A percentile compares a stretch with the other conserved stretches of the same genome.
These are phyloP conservation scores for Pteria penguin DNA, from an alignment of 2,888 invertebrate genomes.

Conservation along the genomic window DNA sequence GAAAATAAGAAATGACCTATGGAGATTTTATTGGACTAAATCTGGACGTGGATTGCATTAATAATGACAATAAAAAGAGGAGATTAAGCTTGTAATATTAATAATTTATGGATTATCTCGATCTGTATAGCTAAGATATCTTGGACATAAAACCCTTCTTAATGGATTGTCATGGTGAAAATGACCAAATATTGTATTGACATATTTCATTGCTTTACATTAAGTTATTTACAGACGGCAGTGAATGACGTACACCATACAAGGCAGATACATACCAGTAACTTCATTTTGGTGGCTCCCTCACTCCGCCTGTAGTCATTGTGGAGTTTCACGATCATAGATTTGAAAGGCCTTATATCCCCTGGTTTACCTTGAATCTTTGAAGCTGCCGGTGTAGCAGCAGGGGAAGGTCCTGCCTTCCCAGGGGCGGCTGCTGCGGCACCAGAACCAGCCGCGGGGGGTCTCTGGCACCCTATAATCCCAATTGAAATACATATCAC, in stretches of 20 bases:
- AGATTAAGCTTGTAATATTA: too few relatives aligned
- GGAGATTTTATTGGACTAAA: too few relatives aligned
- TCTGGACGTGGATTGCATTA: too few relatives aligned
- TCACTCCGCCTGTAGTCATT: constrained; percentile 29
- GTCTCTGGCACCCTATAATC: not conserved
- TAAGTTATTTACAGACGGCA: not conserved
- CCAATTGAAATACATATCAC: not conserved
- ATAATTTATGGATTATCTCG: too few relatives aligned
- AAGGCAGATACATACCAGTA: constrained; percentile 34
- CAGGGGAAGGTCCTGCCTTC: not conserved
- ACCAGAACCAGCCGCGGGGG: not conserved
- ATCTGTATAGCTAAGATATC: too few relatives aligned
- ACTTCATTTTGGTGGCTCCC: constrained; percentile 29
- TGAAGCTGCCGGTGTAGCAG: not conserved
- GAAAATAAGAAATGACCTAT: too few relatives aligned
- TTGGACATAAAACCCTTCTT: too few relatives aligned
- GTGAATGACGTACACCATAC: not conserved
- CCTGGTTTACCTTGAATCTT: not conserved
- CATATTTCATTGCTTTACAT: too few relatives aligned
- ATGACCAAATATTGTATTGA: too few relatives aligned
- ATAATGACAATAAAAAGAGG: too few relatives aligned
- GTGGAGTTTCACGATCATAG: constrained; percentile 25
- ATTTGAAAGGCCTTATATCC: not conserved
- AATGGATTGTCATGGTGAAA: too few relatives aligned
- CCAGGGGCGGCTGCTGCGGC: not conserved